Base-by-base conservation (phyloP, 2,113 vertebrate genomes). In the Channa maculata region DNA sequence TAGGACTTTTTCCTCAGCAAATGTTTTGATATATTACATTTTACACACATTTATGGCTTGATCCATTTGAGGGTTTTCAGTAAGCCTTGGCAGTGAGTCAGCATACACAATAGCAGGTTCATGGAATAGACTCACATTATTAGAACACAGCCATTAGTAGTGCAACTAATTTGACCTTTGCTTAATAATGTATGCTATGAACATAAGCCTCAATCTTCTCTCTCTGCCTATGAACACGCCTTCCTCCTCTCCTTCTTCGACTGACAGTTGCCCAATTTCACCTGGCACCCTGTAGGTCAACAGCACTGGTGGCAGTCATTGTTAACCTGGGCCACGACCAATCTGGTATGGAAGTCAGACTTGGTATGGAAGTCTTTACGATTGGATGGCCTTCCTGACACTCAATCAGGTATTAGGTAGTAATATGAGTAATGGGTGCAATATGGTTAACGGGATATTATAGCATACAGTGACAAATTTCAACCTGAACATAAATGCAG, bases 81-180 rank as follows among this genome's bases (percentile, higher is more conserved):
- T 51, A 39, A 53, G 39, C 5, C 50, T 44, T 43, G 39, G 8
- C 65, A 67, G 10, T 51, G 64, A 75, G 43, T 43, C 44, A 58
- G 36, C 15, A 5, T 5, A 34, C 43, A 57, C 41, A 52, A 15
- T 2, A 37, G 13, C 51, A 65, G 37, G n/a, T 60, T 66, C 38
- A 52, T 45, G 6, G 24, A 45, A 66, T 7, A 15, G 11, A 14
- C 33, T 12, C 43, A 14, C 6, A 14, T 39, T 13, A 39, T 33
- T 49, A n/a, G 24, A 64, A 73, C 12, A 4, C 8, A 34, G 14
- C 3, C 53, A 48, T 65, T 13, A 53, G 34, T n/a, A 6, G 7
- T 65, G 48, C 6, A 11, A 10, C 11, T 37, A 8, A 51, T 36
- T 43, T 10, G 8, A 61, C 11, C 37, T 50, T 69, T 34, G 55